Evolutionary conservation across 2,797 vertebrate genomes (phyloP).

Genomic region (Spinibarbus caldwelli): DNA sequence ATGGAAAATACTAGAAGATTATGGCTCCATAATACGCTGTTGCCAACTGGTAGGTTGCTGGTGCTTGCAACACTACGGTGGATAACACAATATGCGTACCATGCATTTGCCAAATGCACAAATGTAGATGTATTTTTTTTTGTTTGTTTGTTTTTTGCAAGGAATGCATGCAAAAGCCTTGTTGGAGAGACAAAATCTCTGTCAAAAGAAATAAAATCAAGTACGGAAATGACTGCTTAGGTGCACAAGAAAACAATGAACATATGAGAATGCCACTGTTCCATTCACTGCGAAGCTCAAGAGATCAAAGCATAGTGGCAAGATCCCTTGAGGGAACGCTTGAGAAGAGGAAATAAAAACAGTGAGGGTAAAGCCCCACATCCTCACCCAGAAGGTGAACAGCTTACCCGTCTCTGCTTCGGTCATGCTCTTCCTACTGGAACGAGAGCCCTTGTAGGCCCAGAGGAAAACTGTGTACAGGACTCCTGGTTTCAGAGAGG

Average conservation of each 20-base stretch:
- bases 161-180: neutral
- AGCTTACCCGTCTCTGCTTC: conserved; percentile 81
- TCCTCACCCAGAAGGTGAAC: conserved; percentile 38
- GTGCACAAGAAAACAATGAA: neutral
- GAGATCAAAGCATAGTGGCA: conserved; percentile 35
- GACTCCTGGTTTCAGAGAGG: conserved; percentile 77
- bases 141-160: neutral
- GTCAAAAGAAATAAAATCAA: neutral
- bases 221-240: conserved; percentile 11
- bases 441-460: conserved; percentile 78
- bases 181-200: neutral
- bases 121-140: too few relatives aligned
- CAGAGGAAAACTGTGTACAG: conserved; percentile 79
- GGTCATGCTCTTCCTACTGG: conserved; percentile 77
- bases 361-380: neutral
- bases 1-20: neutral
- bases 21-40: neutral
- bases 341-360: conserved; percentile 34
- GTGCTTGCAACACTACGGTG: neutral
- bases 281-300: neutral
- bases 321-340: conserved; percentile 14
- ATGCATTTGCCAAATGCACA: neutral
- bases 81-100: neutral
- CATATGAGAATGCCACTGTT: conserved; percentile 10
- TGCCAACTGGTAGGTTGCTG: neutral